Percentiles rank a stretch among this genome's conserved stretches.
phyloP scores from a whole-genome alignment of 2,113 vertebrate genomes.

The Desmodus rotundus region DNA sequence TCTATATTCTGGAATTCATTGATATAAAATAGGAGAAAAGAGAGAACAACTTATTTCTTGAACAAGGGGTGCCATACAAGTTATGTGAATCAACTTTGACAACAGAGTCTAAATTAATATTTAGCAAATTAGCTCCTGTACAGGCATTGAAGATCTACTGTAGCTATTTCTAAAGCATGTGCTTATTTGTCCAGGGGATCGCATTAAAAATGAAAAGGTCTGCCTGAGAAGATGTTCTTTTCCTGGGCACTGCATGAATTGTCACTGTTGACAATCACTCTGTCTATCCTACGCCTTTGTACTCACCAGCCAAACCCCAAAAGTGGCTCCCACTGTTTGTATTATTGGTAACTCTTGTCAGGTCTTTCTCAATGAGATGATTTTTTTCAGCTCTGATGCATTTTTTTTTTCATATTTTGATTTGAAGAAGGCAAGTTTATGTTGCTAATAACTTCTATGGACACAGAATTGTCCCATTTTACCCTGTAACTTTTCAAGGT shows the following conservation, averaged over 20 bases:
- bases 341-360: not conserved
- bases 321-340: not conserved
- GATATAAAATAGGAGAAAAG: not conserved
- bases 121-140: not conserved
- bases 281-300: not conserved
- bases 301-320: not conserved
- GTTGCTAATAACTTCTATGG: not conserved
- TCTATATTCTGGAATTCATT: not conserved
- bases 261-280: not conserved
- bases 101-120: not conserved
- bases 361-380: not conserved
- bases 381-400: not conserved
- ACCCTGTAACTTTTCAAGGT: not conserved
- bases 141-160: not conserved
- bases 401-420: not conserved
- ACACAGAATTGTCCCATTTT: not conserved
- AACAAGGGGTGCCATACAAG: not conserved
- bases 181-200: not conserved
- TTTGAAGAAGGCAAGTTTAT: not conserved
- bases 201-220: not conserved
- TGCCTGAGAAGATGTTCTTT: not conserved
- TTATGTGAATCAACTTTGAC: conserved; percentile 13
- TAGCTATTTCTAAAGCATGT: not conserved
- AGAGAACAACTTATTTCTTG: conserved; percentile 18
- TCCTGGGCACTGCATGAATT: not conserved